Base-by-base conservation (phyloP, 2,797 vertebrate species). In the Mus minutoides region DNA sequence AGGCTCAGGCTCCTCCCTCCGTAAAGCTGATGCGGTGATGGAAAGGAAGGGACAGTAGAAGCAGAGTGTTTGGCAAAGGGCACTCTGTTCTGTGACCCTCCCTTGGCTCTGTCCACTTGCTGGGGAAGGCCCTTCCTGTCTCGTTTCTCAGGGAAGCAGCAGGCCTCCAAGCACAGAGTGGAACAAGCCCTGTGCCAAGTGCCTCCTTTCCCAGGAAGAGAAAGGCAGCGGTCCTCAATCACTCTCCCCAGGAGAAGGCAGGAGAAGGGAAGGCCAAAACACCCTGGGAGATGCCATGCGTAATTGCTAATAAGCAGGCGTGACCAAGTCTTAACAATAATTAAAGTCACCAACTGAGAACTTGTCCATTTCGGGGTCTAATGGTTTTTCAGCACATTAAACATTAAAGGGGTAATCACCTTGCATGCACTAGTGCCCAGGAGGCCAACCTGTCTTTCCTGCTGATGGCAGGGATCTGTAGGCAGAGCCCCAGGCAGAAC, bases 301-400 rank as follows among this genome's bases (percentile, higher is more conserved):
- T 79, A 97, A 91, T 96, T 89, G 98, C 96, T 98, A 97, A 98
- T 90, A 97, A 98, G 98, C 96, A 96, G 96, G 96, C 64, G 56
- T 95, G 96, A 95, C 87, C 0, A 11, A 96, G 85, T 54, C 97
- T 96, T 96, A 97, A 98, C 95, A 95, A 84, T 97, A 98, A 98
- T 98, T 98, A 98, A 98, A 97, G 86, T 97, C 97, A 95, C 96
- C 97, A 22, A 9, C 49, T 2, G 97, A 64, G 76, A 97, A 94
- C 95, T 97, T 96, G 97, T 95, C 10, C 56, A 34, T 92, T 94
- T 94, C 46, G 40, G 0, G 96, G 19, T 82, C 77, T 97, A 94
- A 93, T 22, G 92, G 80, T 96, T 46, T 62, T 92, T 96, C 80
- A 78, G 97, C 90, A 96, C 86, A 95, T 96, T 96, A 95, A 96